Evolutionary conservation across 2,888 invertebrate genomes (phyloP), one percentile per base, ranked within the genome.

Genomic region (Saturnia pavonia): DNA sequence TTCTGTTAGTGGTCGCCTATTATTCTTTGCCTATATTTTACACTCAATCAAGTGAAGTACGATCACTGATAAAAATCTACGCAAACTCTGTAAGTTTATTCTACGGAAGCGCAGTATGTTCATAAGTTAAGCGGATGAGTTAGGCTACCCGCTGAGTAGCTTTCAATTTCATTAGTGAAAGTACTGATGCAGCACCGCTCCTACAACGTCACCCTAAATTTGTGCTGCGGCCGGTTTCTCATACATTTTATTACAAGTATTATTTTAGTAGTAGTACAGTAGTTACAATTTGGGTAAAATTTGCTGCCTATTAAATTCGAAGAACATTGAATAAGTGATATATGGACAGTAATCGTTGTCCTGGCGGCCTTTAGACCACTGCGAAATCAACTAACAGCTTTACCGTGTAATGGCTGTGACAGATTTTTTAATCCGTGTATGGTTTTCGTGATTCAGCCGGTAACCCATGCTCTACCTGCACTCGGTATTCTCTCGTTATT

Each of bases 131-230:
- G 48, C 48, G 19, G 4, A 48, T 16, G 48, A 48, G 48, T 48
- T 48, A 48, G 19, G 48, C 48, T 19, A 14, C 6, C 48, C 48
- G 48, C 9, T 22, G 9, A 22, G 54, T 54, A 1, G 54, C 54
- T 54, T 54, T 54, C 54, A 22, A 54, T 54, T 54, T 54, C 54
- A 22, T 54, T 54, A 54, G 54, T 22, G 54, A 54, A 54, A 54
- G 54, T 54, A 54, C 2, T n/a, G 22, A 54, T 22, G n/a, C 8
- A 54, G n/a, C 19, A 9, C n/a, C 54, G n/a, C 22, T 11, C 54
- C 54, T 54, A 16, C 48, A 48, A 16, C 19, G 7, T 48, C 48
- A 6, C 19, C 19, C 19, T 19, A 19, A 48, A 48, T 48, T 6
- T 7, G 19, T 48, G 19, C 48, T 19, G 48, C 19, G 19, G 19